These are phyloP conservation scores for Phalacrocorax aristotelis DNA, from an alignment of 2,113 vertebrate genomes.

Conservation along the genomic window DNA sequence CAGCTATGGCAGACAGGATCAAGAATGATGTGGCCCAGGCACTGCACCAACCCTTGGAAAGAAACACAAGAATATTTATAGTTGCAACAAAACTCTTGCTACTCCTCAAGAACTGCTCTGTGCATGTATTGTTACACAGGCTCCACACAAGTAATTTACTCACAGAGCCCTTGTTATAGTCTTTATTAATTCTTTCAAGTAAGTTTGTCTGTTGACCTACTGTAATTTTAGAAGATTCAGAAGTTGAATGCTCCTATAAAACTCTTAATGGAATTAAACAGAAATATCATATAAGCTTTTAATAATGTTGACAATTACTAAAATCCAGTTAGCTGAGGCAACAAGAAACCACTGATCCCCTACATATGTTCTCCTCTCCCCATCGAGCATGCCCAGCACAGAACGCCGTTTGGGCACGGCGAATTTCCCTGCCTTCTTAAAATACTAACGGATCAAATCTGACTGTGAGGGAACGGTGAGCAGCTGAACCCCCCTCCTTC, in stretches of 20 bases:
- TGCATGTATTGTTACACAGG: background rate
- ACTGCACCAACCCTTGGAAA: background rate
- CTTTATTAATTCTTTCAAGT: background rate
- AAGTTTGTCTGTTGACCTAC: background rate
- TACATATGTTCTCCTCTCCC: background rate
- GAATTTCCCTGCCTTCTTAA: background rate
- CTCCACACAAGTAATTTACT: background rate
- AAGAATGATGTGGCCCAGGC: accelerated
- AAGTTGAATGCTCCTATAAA: background rate
- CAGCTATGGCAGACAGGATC: background rate
- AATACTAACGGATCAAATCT: background rate
- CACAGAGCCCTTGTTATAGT: background rate
- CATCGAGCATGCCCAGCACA: background rate
- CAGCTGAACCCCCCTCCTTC: background rate
- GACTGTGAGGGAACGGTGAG: background rate
- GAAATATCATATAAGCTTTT: background rate
- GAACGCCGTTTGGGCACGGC: background rate
- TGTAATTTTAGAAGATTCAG: background rate
- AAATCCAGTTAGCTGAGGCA: background rate
- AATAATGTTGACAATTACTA: background rate
- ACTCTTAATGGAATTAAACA: background rate
- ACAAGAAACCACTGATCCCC: background rate
- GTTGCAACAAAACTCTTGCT: background rate
- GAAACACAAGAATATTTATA: background rate
- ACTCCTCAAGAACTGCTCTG: background rate